Percentiles rank a stretch among this genome's conserved stretches.
Conservation (phyloP, 2,888 invertebrate genomes). For the Pammene fasciana region DNA sequence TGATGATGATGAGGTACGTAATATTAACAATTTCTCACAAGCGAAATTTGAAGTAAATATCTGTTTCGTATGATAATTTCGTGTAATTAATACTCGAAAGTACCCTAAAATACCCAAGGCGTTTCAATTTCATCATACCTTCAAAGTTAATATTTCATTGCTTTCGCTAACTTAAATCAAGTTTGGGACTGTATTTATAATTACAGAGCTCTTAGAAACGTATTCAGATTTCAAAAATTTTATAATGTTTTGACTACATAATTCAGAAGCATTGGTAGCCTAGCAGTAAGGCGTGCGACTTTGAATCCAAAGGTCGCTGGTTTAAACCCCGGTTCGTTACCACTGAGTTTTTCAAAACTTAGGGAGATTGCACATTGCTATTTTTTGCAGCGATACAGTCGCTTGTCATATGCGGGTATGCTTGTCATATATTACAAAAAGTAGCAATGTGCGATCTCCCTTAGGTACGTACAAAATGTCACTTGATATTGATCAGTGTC, state of each 20-base stretch:
- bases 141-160: conserved; percentile 24
- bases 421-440: too few species aligned
- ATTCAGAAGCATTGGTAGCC: not conserved
- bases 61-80: conserved; percentile 10
- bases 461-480: too few species aligned
- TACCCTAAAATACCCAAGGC: conserved; percentile 16
- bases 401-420: too few species aligned
- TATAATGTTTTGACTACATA: not conserved
- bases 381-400: too few species aligned
- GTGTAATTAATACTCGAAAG: conserved; percentile 13
- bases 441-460: too few species aligned
- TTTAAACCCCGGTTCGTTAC: too few species aligned
- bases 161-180: conserved; percentile 21
- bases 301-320: too few species aligned
- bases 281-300: too few species aligned
- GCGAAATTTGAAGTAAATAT: not conserved
- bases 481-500: too few species aligned
- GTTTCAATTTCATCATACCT: conserved; percentile 25
- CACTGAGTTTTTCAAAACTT: too few species aligned
- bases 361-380: too few species aligned
- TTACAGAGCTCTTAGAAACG: not conserved
- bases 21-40: not conserved
- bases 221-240: not conserved
- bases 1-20: not conserved
- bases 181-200: conserved; percentile 26